Conservation (phyloP, 2,113 vertebrate species). For the human (Homo sapiens) region GRCh38 chr13:27637001-27637500, state of each 20-base stretch:
- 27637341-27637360: conserved; percentile 28
- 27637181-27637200: neutral
- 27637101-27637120: neutral
- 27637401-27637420: neutral
- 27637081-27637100: neutral
- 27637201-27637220: neutral
- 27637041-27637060: neutral
- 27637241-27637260: neutral
- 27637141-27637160: neutral
- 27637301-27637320: conserved; percentile 5
- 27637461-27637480: conserved; percentile 54
- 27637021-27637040: neutral
- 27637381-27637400: conserved; percentile 20
- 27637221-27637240: neutral
- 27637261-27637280: neutral
- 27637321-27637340: neutral
- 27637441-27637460: conserved; percentile 51
- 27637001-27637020: neutral
- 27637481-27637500: conserved; percentile 41
- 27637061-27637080: neutral
- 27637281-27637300: conserved; percentile 12
- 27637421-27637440: conserved; percentile 61
- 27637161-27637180: neutral
- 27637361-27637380: conserved; percentile 33
- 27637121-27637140: neutral